phyloP scores from a whole-genome alignment of 2,113 vertebrate species.

The Fregetta grallaria region DNA sequence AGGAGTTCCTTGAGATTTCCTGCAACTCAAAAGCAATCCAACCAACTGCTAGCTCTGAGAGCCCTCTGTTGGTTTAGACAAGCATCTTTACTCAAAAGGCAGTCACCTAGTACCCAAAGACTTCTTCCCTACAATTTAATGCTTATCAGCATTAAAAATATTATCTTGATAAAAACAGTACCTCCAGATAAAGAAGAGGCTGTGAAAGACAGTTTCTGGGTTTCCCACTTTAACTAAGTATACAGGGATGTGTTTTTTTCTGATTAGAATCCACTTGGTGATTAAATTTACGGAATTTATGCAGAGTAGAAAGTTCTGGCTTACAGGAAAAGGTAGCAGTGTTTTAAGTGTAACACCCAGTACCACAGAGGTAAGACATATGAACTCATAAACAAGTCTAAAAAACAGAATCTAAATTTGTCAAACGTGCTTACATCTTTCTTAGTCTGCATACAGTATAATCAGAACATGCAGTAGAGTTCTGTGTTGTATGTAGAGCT shows the following conservation, averaged over 20 bases:
- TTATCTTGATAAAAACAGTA: neutral
- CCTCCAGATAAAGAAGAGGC: neutral
- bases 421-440: neutral
- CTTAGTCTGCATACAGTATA: neutral
- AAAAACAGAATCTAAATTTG: neutral
- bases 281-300: neutral
- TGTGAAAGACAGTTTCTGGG: neutral
- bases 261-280: neutral
- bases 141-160: neutral
- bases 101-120: neutral
- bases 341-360: neutral
- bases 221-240: neutral
- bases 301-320: neutral
- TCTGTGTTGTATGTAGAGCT: neutral
- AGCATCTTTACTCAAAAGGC: neutral
- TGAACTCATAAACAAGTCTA: neutral
- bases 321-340: neutral
- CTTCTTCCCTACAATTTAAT: neutral
- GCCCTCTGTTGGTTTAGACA: neutral
- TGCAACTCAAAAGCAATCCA: neutral
- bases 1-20: neutral
- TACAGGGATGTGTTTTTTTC: neutral
- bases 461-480: neutral
- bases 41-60: neutral
- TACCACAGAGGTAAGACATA: neutral